These are phyloP conservation scores for Antechinus stuartii DNA, from an alignment of 2,113 vertebrate species.

Conservation along the genomic window DNA sequence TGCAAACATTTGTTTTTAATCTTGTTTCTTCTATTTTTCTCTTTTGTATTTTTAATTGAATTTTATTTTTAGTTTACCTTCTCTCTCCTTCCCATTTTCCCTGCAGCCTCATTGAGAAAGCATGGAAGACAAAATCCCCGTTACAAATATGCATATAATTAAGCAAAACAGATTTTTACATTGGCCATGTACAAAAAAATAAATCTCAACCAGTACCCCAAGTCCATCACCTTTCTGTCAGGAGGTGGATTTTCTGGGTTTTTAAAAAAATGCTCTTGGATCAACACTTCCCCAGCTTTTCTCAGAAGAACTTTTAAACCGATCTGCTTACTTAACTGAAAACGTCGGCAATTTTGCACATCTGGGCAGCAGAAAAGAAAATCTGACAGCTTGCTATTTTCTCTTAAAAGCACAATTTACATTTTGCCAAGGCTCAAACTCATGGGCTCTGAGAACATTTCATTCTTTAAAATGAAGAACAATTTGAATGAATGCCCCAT, in stretches of 20 bases:
- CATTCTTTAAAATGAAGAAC: slow-evolving; percentile 11
- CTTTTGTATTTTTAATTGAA: neutral
- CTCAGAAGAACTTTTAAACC: neutral
- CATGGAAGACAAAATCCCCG: neutral
- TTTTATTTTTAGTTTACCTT: neutral
- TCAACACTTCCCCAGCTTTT: neutral
- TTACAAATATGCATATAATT: neutral
- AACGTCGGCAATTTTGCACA: neutral
- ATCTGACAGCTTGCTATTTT: neutral
- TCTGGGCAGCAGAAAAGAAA: slow-evolving; percentile 24
- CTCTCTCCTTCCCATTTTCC: neutral
- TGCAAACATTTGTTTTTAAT: slow-evolving; percentile 25
- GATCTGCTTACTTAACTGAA: slow-evolving; percentile 21
- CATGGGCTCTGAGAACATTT: neutral
- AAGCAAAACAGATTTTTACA: neutral
- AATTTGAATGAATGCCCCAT: slow-evolving; percentile 14
- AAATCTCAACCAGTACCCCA: neutral
- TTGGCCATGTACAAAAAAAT: neutral
- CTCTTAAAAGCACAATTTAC: neutral
- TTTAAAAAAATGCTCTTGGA: neutral
- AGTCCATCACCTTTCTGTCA: neutral
- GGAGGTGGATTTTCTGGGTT: neutral
- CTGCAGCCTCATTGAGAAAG: neutral
- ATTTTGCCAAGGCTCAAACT: slow-evolving; percentile 31
- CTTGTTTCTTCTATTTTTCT: neutral